Conservation (phyloP, 2,113 vertebrate species). For the Rissa tridactyla region DNA sequence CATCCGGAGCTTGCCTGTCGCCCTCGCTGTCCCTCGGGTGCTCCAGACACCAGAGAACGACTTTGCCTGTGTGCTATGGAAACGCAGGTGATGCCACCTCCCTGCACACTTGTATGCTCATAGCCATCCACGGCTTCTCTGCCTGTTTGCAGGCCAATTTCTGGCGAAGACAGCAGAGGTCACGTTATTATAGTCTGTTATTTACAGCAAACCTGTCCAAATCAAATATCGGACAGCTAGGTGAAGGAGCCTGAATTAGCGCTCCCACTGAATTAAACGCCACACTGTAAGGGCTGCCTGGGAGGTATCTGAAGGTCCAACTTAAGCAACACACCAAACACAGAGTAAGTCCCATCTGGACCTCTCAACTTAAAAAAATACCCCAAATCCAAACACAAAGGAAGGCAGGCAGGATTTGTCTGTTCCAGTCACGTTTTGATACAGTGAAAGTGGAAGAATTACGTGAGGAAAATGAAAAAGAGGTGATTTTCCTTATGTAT, state of each 20-base stretch:
- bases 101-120: fast-evolving
- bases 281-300: fast-evolving
- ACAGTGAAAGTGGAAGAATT: not conserved
- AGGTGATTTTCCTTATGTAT: not conserved
- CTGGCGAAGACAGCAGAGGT: not conserved
- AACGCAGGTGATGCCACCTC: not conserved
- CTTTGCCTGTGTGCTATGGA: fast-evolving
- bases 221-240: not conserved
- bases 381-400: fast-evolving
- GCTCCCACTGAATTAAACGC: not conserved
- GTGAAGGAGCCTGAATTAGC: not conserved
- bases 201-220: not conserved
- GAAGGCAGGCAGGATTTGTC: not conserved
- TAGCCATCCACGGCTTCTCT: fast-evolving
- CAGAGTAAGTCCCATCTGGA: fast-evolving
- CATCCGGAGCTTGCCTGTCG: fast-evolving
- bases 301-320: fast-evolving
- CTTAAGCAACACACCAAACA: not conserved
- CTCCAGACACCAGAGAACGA: fast-evolving
- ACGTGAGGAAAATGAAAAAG: not conserved
- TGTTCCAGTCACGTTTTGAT: not conserved
- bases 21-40: fast-evolving
- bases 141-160: not conserved
- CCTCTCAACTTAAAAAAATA: not conserved
- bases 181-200: fast-evolving